Evolutionary conservation across 2,113 vertebrate genomes (phyloP), one percentile per base, ranked within the genome.

Genomic region (Gorilla gorilla): DNA sequence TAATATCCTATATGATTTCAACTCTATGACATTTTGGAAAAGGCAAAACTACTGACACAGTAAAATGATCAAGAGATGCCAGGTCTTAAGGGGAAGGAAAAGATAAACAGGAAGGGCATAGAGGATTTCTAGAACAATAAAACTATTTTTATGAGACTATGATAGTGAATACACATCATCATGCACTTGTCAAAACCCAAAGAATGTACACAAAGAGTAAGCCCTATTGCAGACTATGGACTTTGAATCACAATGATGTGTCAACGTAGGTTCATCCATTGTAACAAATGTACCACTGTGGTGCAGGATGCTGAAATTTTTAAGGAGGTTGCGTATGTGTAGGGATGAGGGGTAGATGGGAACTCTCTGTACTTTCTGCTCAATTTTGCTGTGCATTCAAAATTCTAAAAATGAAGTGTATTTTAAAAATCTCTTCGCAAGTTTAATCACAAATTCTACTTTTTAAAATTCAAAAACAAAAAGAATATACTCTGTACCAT

Each of bases 391-490:
- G 4, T 59, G 18, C 70, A 68, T 70, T 17, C 55, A 55, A 84
- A 83, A 86, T 11, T 76, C 73, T 86, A 23, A 45, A 32, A 72
- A 17, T 64, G 59, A 52, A 64, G 9, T 43, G 68, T 40, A 87
- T 72, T 45, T 9, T 43, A 82, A 89, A 76, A 81, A 22, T 70
- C 38, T 57, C 45, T 70, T 88, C 45, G 4, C 27, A 88, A 87
- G 45, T 72, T 86, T 35, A 94, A 90, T 81, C 38, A 82, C 43
- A 95, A 95, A 91, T 82, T 61, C 2, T 30, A 61, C 25, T 90
- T 79, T 73, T 32, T 59, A 23, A 45, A 79, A 89, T 86, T 45
- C 30, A 94, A 93, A 93, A 89, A 59, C 35, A 55, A 48, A 81
- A 88, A n/a, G 22, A 93, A 70, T 86, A 75, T 16, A 70, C 50